Evolutionary conservation across 1,140 invertebrate genomes (phyloP).

Genomic region (Parapsyche elsis): DNA sequence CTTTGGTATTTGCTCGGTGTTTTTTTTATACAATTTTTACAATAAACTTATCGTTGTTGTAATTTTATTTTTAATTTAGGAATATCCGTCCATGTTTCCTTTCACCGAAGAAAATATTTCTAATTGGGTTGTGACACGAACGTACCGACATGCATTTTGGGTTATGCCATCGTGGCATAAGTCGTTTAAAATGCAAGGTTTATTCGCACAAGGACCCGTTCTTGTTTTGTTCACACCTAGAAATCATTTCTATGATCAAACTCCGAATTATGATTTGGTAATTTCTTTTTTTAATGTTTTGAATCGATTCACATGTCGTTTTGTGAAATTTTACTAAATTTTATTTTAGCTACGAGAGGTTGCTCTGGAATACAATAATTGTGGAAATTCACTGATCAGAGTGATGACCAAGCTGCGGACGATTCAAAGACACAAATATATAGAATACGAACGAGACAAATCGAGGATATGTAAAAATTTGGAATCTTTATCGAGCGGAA

Average conservation of each 20-base stretch:
- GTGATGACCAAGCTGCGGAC: constrained; percentile 59
- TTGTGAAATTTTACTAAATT: constrained; percentile 39
- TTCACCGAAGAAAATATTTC: constrained; percentile 67
- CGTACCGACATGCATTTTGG: constrained; percentile 71
- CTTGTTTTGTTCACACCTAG: constrained; percentile 79
- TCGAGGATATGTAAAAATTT: constrained; percentile 38
- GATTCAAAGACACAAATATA: constrained; percentile 48
- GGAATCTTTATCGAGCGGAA: constrained; percentile 15
- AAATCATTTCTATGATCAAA: constrained; percentile 71
- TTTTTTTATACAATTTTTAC: constrained; percentile 16
- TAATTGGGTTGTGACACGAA: constrained; percentile 71
- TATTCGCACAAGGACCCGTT: constrained; percentile 73
- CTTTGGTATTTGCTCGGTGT: constrained; percentile 65
- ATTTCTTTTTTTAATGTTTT: constrained; percentile 58
- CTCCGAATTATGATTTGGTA: constrained; percentile 75
- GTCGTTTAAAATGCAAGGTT: constrained; percentile 71
- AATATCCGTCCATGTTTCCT: constrained; percentile 65
- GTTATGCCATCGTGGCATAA: constrained; percentile 75
- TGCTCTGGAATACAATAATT: constrained; percentile 76
- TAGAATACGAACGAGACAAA: constrained; percentile 47
- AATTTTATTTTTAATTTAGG: constrained; percentile 62
- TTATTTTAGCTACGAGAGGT: constrained; percentile 72
- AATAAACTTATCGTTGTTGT: background rate
- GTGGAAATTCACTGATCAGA: constrained; percentile 64
- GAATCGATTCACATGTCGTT: too few relatives aligned